Conservation (phyloP, 2,888 invertebrate genomes). For the Ormyrus rosae region DNA sequence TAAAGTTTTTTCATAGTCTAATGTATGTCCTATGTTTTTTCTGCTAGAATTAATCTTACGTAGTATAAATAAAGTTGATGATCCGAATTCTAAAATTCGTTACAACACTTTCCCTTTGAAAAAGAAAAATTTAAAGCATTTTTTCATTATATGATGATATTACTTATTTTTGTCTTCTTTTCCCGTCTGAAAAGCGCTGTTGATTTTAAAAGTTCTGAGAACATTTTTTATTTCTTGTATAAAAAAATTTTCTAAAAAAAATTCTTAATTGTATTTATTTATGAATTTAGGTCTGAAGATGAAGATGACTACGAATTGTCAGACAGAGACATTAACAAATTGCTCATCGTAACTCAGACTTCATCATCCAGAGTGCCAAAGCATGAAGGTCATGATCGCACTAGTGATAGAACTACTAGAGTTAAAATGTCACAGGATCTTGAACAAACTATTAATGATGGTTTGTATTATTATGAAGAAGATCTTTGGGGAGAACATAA, state of each 20-base stretch:
- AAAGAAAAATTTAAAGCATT: neutral
- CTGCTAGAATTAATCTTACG: no score
- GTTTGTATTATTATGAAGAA: constrained; percentile 96
- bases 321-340: constrained; percentile 93
- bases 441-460: constrained; percentile 96
- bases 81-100: no score
- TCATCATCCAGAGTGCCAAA: constrained; percentile 81
- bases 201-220: constrained; percentile 57
- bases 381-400: constrained; percentile 93
- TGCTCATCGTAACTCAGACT: constrained; percentile 95
- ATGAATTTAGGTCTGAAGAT: constrained; percentile 81
- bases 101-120: no score
- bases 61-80: no score
- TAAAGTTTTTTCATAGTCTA: no score
- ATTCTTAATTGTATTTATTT: no score
- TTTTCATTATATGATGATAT: constrained; percentile 61
- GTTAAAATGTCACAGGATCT: constrained; percentile 97
- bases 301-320: constrained; percentile 93
- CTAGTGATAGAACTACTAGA: constrained; percentile 91
- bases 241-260: neutral
- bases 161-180: constrained; percentile 68
- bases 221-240: neutral
- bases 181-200: constrained; percentile 66
- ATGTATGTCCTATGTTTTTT: no score
- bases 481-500: constrained; percentile 89